Base-by-base conservation (phyloP, 2,888 invertebrate genomes). In the Prenolepis imparis region DNA sequence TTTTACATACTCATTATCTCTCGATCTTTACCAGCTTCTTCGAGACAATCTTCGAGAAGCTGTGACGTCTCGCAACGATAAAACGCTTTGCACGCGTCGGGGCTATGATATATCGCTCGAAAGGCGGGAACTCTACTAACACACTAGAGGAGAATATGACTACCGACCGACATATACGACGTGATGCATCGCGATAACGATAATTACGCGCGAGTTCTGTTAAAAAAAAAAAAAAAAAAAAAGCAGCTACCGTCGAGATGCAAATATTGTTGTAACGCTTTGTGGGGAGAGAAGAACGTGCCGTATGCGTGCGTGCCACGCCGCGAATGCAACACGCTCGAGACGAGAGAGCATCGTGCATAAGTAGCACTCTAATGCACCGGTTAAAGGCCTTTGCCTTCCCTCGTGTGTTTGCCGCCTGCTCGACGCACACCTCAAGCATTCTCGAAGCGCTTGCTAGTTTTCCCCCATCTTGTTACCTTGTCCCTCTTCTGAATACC, bases 361-460 rank as follows among this genome's bases (percentile, higher is more conserved):
- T 44, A 80, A 80, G 73, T 72, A 72, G 73, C 70, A 78, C 78
- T 78, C 57, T 44, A 59, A 70, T 72, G 72, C 73, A 80, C 32
- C 44, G 24, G 8, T 11, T 59, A 72, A 72, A 70, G 59, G 72
- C 59, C 44, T 59, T 44, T 21, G 59, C 21, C 44, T 80, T 80
- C 73, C 44, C 24, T 24, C 28, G 28, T 28, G 24, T 59, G 72
- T 61, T 59, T 80, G 44, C 78, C 72, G 70, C 72, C 59, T 59
- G n/a, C 73, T 44, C 78, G 78, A 70, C 59, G 72, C 78, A 18
- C 57, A 72, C 72, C 72, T 80, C 44, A 9, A 72, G 73, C 24
- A 59, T 80, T 24, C 78, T 80, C 44, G 44, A 72, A 59, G 44
- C 78, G 36, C 78, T 21, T 72, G 44, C 59, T 55, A 3, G 21